These are phyloP conservation scores for Apeltes quadracus DNA, from an alignment of 2,113 vertebrate species.

Conservation along the genomic window DNA sequence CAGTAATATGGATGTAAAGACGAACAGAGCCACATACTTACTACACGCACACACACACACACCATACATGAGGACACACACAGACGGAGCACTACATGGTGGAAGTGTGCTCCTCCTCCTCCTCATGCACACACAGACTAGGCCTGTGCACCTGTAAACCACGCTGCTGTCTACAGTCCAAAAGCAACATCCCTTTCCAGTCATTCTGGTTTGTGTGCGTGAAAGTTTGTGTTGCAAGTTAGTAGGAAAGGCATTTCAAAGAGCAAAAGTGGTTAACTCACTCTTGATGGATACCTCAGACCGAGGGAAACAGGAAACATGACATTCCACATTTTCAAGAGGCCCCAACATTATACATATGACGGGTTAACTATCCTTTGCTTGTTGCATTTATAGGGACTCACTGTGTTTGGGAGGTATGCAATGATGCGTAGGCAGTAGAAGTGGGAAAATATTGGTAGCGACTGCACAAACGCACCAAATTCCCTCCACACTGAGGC, in stretches of 20 bases:
- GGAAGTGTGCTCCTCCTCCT: slow-evolving; percentile 23
- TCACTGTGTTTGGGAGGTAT: neutral
- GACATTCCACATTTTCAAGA: neutral
- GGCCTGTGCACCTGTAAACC: slow-evolving; percentile 40
- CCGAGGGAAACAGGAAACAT: neutral
- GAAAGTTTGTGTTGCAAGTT: slow-evolving; percentile 1
- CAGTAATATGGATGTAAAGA: slow-evolving; percentile 21
- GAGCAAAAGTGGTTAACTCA: neutral
- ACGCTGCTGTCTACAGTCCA: slow-evolving; percentile 50
- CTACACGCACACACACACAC: too few species aligned
- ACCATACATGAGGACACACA: slow-evolving; percentile 10
- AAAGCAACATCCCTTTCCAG: slow-evolving; percentile 53
- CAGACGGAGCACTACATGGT: slow-evolving; percentile 10
- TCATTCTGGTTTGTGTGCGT: slow-evolving; percentile 1
- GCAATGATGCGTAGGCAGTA: neutral
- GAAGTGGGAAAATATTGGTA: neutral
- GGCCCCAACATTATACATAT: neutral
- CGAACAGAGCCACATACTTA: slow-evolving; percentile 21
- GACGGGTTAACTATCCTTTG: neutral
- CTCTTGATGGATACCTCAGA: slow-evolving; percentile 8
- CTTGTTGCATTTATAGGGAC: neutral
- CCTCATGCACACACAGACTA: slow-evolving; percentile 22
- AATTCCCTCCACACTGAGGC: neutral
- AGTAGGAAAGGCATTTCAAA: neutral
- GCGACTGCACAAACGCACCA: neutral